Base-by-base conservation (phyloP, 92 coral and sea anemone species). In the Zoanthus gigantus region DNA sequence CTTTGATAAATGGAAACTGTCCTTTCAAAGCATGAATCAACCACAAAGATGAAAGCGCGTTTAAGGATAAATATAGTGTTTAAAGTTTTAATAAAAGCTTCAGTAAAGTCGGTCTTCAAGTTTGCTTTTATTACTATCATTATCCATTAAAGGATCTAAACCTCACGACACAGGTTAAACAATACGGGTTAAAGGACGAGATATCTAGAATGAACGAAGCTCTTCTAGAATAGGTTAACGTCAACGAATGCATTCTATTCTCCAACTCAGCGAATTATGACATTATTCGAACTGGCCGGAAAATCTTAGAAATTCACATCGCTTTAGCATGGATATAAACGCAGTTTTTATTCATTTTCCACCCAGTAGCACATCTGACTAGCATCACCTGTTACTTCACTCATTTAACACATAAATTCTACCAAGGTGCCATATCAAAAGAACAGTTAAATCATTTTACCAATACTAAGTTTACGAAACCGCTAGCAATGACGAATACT, bases 371-470 rank as follows among this genome's bases (percentile, higher is more conserved):
- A 81, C 18, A n/a, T 46, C 11, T 15, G 23, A 65, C 46, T 18
- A 34, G 14, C 47, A 52, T 10, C 42, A 79, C 50, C 85, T 58
- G 13, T 23, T 11, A 18, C 18, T 61, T 81, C 34, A 45, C 42
- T 50, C 58, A 12, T 63, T 65, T 45, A 47, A 81, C 61, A 46
- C 57, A 66, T 48, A 66, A 12, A 50, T 81, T 66, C 28, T 34
- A 23, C 42, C 13, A 46, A 79, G 47, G 56, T n/a, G 9, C 13
- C 18, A 48, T 81, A 71, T 71, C 85, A 81, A 81, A 81, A 81
- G 85, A 81, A 65, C 85, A 81, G 85, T 66, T 81, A 44, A 81
- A 81, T 45, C 45, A 81, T 81, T 42, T 46, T 8, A 18, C n/a
- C 65, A 56, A 45, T 65, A 81, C 69, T 65, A 71, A 79, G 74